These are phyloP conservation scores for Spatulosminthurus flaviceps DNA, from an alignment of 2,888 invertebrate species.

Conservation along the genomic window DNA sequence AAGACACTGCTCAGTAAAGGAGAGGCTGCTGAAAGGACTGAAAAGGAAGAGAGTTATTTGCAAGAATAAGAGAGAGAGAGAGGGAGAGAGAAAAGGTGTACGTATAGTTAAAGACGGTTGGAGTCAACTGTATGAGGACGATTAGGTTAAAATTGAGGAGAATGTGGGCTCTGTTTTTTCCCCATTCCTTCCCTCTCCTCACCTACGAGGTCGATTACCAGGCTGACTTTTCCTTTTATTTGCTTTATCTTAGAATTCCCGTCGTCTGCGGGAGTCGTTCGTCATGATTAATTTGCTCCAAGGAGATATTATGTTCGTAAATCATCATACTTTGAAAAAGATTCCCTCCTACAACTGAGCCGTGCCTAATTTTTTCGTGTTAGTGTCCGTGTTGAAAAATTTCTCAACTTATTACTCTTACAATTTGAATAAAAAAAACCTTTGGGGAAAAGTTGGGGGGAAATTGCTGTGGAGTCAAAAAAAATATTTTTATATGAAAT, in stretches of 20 bases:
- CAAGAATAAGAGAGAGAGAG: too few relatives aligned
- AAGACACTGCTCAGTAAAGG: too few relatives aligned
- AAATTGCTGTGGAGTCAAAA: too few relatives aligned
- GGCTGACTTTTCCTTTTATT: background rate
- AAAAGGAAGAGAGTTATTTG: background rate
- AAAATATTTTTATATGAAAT: too few relatives aligned
- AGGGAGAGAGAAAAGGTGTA: background rate
- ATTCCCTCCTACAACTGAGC: background rate
- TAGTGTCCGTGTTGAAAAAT: background rate
- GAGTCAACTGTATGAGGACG: slow-evolving; percentile 1
- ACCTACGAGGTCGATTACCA: background rate
- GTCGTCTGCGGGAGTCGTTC: slow-evolving; percentile 12
- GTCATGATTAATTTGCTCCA: slow-evolving; percentile 18
- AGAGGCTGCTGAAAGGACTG: background rate
- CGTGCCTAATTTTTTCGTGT: background rate
- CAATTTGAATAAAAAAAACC: too few relatives aligned
- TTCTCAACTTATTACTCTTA: too few relatives aligned
- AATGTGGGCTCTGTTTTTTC: background rate
- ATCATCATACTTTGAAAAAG: background rate
- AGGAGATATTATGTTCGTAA: background rate
- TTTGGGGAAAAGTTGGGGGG: too few relatives aligned
- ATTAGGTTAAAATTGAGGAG: slow-evolving; percentile 11
- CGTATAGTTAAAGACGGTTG: slow-evolving; percentile 1
- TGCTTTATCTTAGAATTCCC: background rate
- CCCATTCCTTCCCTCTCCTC: background rate